Evolutionary conservation across 1,140 invertebrate species (phyloP).

Genomic region (Tenebrio molitor): DNA sequence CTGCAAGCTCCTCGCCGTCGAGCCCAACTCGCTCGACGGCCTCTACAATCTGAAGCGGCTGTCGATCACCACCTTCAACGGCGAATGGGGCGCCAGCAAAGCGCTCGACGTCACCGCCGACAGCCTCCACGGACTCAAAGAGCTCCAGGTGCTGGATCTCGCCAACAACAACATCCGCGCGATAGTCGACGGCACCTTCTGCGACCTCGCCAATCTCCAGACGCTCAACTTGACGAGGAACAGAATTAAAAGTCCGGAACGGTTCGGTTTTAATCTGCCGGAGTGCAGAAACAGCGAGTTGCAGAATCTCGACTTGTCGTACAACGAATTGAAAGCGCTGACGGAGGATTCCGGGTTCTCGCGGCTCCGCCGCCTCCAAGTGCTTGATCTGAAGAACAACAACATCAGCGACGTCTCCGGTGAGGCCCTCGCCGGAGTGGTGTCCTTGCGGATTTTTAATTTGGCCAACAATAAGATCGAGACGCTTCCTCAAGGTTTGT

Average conservation of each 20-base stretch:
- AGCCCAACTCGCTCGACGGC: conserved; percentile 82
- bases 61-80: conserved; percentile 81
- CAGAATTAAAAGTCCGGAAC: conserved; percentile 79
- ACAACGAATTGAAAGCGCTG: conserved; percentile 80
- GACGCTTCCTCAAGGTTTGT: conserved; percentile 82
- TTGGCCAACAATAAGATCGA: conserved; percentile 86
- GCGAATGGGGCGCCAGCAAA: conserved; percentile 81
- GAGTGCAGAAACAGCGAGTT: conserved; percentile 73
- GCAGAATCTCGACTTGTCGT: conserved; percentile 81
- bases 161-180: conserved; percentile 85
- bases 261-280: conserved; percentile 76
- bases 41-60: conserved; percentile 82
- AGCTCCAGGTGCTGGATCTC: conserved; percentile 84
- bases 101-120: conserved; percentile 77
- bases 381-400: conserved; percentile 86
- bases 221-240: conserved; percentile 88
- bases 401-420: conserved; percentile 84
- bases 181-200: conserved; percentile 81
- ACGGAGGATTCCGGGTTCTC: conserved; percentile 80
- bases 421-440: conserved; percentile 81
- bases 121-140: conserved; percentile 80
- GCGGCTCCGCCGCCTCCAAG: conserved; percentile 79
- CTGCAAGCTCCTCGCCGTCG: conserved; percentile 85
- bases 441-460: conserved; percentile 83
- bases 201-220: conserved; percentile 82